These are phyloP conservation scores for Podiceps cristatus DNA, from an alignment of 2,113 vertebrate species.

Conservation along the genomic window DNA sequence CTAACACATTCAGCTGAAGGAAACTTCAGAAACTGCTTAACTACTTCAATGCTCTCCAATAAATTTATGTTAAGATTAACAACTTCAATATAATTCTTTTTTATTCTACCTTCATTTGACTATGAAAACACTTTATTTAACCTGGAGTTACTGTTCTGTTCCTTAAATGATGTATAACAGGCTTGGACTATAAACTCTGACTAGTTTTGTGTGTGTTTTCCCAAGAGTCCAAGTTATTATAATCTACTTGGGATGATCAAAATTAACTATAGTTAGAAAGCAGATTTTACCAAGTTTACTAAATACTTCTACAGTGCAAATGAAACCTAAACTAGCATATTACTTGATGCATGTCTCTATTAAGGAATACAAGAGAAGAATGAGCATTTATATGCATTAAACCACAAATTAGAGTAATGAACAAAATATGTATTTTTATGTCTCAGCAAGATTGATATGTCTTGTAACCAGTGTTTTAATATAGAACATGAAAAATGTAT, in stretches of 20 bases:
- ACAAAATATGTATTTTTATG: background rate
- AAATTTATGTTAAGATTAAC: background rate
- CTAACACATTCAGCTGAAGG: background rate
- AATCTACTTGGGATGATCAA: background rate
- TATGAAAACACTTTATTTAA: background rate
- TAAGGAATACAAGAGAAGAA: background rate
- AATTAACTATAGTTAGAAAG: conserved; percentile 24
- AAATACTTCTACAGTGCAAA: background rate
- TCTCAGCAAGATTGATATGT: background rate
- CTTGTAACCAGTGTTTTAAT: background rate
- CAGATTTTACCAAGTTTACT: background rate
- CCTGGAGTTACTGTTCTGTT: background rate
- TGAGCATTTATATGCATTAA: background rate
- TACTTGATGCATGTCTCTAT: background rate
- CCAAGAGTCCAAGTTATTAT: background rate
- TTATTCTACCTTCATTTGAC: background rate
- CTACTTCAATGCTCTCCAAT: background rate
- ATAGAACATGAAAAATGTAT: background rate
- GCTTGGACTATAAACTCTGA: background rate
- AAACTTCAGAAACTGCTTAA: background rate
- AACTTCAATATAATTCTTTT: background rate
- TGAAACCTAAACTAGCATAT: background rate
- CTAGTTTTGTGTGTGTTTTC: background rate
- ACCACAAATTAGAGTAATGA: background rate
- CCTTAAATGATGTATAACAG: background rate